Evolutionary conservation across 2,888 invertebrate species (phyloP).

Genomic region (Drosophila acutilabella): DNA sequence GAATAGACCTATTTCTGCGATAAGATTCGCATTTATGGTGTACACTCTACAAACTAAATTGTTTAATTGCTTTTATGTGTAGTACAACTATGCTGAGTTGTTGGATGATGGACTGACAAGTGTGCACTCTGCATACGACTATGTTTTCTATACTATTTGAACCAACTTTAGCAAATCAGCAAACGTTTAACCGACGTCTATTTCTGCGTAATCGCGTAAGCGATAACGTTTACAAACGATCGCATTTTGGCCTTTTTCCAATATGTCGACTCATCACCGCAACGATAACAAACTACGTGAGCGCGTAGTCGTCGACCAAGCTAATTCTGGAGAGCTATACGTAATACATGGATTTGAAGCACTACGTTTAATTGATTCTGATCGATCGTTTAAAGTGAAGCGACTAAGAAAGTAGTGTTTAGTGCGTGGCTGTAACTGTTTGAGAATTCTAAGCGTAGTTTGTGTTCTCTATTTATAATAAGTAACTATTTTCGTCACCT

Average conservation of each 20-base stretch:
- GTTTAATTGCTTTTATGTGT: slow-evolving; percentile 31
- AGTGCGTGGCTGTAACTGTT: neutral
- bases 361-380: slow-evolving; percentile 1
- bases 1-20: slow-evolving; percentile 22
- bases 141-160: slow-evolving; percentile 1
- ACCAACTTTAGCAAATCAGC: slow-evolving; percentile 24
- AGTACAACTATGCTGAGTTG: slow-evolving; percentile 7
- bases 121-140: slow-evolving; percentile 14
- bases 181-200: slow-evolving; percentile 33
- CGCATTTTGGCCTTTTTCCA: neutral
- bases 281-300: slow-evolving; percentile 56
- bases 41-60: slow-evolving; percentile 6
- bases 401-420: neutral
- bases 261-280: slow-evolving; percentile 4
- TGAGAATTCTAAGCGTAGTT: neutral
- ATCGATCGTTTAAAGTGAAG: slow-evolving; percentile 1
- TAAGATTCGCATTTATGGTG: slow-evolving; percentile 28
- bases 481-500: too few relatives aligned
- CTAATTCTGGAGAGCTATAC: slow-evolving; percentile 2
- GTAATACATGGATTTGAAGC: slow-evolving; percentile 6
- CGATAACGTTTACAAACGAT: neutral
- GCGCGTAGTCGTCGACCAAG: slow-evolving; percentile 5
- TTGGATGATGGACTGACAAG: slow-evolving; percentile 7
- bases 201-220: slow-evolving; percentile 19
- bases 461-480: neutral